Percentiles rank a stretch among this genome's conserved stretches.
Conservation (phyloP, 2,888 invertebrate genomes). For the Cataglyphis altisquamis region DNA sequence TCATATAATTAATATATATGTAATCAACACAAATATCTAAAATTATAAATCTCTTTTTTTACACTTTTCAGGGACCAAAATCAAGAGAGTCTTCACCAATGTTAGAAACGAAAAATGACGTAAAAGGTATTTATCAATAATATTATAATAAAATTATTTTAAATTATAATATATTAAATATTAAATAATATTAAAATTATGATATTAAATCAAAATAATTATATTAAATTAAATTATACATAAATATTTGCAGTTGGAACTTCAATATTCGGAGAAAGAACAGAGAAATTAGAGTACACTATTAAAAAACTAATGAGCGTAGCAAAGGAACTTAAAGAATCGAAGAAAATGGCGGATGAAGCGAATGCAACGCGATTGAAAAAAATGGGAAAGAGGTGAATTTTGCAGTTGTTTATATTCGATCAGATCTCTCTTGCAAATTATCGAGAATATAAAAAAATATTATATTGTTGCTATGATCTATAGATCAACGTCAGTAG, state of each 20-base stretch:
- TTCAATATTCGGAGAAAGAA: conserved; percentile 76
- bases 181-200: too few species aligned
- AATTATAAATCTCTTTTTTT: not conserved
- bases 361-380: conserved; percentile 77
- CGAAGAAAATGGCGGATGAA: conserved; percentile 82
- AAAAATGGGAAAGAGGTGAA: conserved; percentile 83
- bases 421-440: not conserved
- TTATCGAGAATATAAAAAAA: not conserved
- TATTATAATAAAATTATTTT: not conserved
- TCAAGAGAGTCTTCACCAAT: conserved; percentile 92
- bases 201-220: too few species aligned
- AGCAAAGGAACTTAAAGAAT: conserved; percentile 84
- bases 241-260: conserved; percentile 71
- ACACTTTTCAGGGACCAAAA: conserved; percentile 88
- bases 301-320: conserved; percentile 83
- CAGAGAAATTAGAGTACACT: conserved; percentile 84
- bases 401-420: not conserved
- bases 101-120: conserved; percentile 91
- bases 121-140: conserved; percentile 66
- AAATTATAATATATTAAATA: too few species aligned
- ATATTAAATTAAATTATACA: not conserved
- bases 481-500: conserved; percentile 89
- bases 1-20: conserved; percentile 20
- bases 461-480: not conserved
- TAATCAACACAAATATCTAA: not conserved